These are phyloP conservation scores for Clarias fuscus DNA, from an alignment of 2,797 vertebrate genomes.

Conservation along the genomic window DNA sequence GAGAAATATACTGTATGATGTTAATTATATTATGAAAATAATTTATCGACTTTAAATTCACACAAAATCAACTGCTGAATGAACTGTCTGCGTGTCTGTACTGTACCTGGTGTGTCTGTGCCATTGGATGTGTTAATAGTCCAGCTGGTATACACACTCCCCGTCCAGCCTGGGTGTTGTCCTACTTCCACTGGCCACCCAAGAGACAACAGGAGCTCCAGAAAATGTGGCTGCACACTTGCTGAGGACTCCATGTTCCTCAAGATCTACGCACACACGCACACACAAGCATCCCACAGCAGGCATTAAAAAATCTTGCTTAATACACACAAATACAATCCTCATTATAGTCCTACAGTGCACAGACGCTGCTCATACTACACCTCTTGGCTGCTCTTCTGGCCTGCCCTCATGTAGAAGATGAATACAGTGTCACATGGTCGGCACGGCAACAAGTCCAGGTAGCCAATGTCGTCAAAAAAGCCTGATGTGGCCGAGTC, in stretches of 20 bases:
- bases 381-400: constrained; percentile 90
- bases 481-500: constrained; percentile 86
- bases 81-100: neutral
- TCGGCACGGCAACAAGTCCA: constrained; percentile 87
- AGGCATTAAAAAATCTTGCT: neutral
- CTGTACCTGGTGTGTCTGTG: constrained; percentile 62
- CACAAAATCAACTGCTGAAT: neutral
- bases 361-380: constrained; percentile 41
- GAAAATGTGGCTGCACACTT: constrained; percentile 83
- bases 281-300: neutral
- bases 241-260: constrained; percentile 85
- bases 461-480: constrained; percentile 83
- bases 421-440: constrained; percentile 87
- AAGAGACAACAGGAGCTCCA: constrained; percentile 88
- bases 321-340: neutral
- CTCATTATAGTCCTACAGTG: neutral
- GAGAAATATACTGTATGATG: no score
- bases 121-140: constrained; percentile 79
- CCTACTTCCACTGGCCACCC: constrained; percentile 84
- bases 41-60: no score
- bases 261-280: constrained; percentile 75
- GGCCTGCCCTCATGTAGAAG: constrained; percentile 90
- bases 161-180: constrained; percentile 82
- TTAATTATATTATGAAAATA: no score
- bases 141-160: constrained; percentile 86